These are phyloP conservation scores for Fragum sueziense DNA, from an alignment of 2,888 invertebrate genomes.

Conservation along the genomic window DNA sequence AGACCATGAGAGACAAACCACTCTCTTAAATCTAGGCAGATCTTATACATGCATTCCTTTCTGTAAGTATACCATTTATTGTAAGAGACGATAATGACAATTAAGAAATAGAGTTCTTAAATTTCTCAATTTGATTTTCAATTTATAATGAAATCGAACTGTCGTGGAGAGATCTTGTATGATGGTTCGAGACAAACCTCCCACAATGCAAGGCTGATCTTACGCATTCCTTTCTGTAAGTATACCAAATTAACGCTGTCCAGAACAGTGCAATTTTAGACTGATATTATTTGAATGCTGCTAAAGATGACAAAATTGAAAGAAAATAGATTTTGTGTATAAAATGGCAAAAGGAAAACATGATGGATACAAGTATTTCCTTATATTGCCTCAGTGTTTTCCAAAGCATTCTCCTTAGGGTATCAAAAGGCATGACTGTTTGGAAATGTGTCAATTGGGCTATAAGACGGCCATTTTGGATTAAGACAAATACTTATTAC, in stretches of 20 bases:
- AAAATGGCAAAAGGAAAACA: neutral
- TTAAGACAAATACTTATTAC: neutral
- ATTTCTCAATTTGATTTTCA: too few species aligned
- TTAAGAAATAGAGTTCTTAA: too few species aligned
- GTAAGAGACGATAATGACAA: too few species aligned
- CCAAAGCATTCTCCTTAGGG: neutral
- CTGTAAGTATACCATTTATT: conserved; percentile 89
- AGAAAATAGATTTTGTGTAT: too few species aligned
- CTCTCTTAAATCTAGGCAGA: conserved; percentile 98
- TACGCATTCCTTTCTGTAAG: conserved; percentile 98
- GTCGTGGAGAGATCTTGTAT: too few species aligned
- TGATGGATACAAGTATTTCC: neutral
- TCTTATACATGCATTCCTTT: conserved; percentile 98
- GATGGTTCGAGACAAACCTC: conserved; percentile 97
- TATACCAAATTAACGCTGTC: too few species aligned
- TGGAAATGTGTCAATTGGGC: neutral
- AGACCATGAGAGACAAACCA: conserved; percentile 97
- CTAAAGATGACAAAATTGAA: too few species aligned
- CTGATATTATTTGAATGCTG: too few species aligned
- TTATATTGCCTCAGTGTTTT: neutral
- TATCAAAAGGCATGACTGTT: neutral
- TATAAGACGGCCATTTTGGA: too few species aligned
- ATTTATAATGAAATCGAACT: too few species aligned
- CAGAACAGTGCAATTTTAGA: too few species aligned
- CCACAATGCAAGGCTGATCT: conserved; percentile 99